Conservation (phyloP, 2,113 vertebrate genomes). For the Pampusana beccarii region DNA sequence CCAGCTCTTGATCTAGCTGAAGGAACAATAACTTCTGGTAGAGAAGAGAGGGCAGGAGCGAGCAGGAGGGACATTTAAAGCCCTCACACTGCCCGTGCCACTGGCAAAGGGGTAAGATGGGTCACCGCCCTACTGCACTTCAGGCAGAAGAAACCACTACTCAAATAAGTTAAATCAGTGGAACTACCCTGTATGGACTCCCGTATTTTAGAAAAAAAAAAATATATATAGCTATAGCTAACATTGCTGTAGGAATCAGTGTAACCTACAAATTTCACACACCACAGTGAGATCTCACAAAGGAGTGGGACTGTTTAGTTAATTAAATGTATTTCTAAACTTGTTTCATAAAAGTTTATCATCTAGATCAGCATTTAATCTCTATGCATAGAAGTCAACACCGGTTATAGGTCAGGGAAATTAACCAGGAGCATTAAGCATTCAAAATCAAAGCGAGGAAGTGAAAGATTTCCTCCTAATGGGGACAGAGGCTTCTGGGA, state of each 20-base stretch:
- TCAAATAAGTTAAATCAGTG: neutral
- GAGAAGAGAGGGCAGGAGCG: neutral
- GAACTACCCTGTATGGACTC: neutral
- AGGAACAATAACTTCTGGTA: neutral
- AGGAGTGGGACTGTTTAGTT: neutral
- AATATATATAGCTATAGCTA: neutral
- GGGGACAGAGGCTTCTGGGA: conserved; percentile 36
- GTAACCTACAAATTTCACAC: neutral
- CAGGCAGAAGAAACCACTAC: neutral
- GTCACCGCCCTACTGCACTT: neutral
- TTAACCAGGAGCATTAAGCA: conserved; percentile 13
- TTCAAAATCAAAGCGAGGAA: conserved; percentile 48
- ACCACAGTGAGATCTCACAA: neutral
- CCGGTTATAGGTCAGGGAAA: conserved; percentile 45
- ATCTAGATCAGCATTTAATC: conserved; percentile 24
- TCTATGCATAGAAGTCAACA: neutral
- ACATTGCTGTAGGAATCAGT: neutral
- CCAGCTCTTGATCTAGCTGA: neutral
- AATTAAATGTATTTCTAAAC: conserved; percentile 28
- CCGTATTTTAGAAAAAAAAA: neutral
- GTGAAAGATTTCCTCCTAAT: conserved; percentile 53
- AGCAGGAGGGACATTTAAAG: neutral
- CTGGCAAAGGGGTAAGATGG: neutral
- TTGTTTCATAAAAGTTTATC: neutral
- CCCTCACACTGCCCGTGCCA: neutral